Base-by-base conservation (phyloP, 1,140 invertebrate genomes). In the Heterodera carotae region DNA sequence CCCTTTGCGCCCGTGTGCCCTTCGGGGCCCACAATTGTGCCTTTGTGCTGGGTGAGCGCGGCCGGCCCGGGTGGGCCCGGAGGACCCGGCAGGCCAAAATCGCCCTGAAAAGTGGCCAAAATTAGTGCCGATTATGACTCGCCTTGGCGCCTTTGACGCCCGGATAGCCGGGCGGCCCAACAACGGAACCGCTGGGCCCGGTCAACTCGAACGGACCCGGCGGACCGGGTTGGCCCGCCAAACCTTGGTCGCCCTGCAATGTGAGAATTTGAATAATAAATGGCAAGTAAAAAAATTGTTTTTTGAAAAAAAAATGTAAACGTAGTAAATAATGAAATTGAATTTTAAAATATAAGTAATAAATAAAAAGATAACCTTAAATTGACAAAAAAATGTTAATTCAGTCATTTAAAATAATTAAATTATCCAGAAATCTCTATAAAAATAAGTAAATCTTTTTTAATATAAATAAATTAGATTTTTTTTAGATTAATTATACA, bases 11-110 rank as follows among this genome's bases (percentile, higher is more conserved):
- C 85, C 48, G 80, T 78, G 43, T 76, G 75, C 73, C 86, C 86
- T 76, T 84, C 78, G 31, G 85, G 85, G 60, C 85, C 85, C 62
- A 88, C 81, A 77, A 87, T 86, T 67, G 84, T 80, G 73, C 86
- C 86, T 77, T 87, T 86, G 76, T 53, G 48, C 48, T 79, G 69
- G 67, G 75, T 75, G 22, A 64, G n/a, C 39, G 84, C 70, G 33
- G 75, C 69, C 48, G 85, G 84, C 29, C 85, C 86, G 36, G 85
- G 86, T 8, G 83, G 80, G 56, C 85, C 85, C 72, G 71, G 81
- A 29, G 81, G 82, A 36, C 85, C 85, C 31, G 60, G 66, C n/a
- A 34, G 75, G 76, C 85, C 85, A 64, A 70, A 80, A 75, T 87
- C 86, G 43, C 85, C 85, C 86, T 86, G 76, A 81, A 86, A 88